Evolutionary conservation across 1,140 invertebrate species (phyloP).

Genomic region (Drosophila quadrilineata): DNA sequence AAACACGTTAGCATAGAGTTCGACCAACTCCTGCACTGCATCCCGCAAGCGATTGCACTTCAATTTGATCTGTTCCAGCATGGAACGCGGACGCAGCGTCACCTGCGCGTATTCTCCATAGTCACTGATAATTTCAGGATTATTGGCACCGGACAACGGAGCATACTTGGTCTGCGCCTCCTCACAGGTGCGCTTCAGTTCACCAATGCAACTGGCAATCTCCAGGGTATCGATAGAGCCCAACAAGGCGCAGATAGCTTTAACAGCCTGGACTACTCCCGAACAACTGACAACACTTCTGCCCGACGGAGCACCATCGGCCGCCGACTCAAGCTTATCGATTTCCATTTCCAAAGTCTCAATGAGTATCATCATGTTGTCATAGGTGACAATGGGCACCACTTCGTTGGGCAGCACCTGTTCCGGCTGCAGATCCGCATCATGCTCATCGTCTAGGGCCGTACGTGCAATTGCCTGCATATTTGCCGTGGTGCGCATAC

Average conservation of each 20-base stretch:
- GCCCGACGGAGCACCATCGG: slow-evolving; percentile 83
- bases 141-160: slow-evolving; percentile 40
- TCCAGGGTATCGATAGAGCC: slow-evolving; percentile 93
- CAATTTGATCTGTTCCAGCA: slow-evolving; percentile 83
- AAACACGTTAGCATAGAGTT: slow-evolving; percentile 91
- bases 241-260: slow-evolving; percentile 94
- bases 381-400: slow-evolving; percentile 85
- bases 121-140: slow-evolving; percentile 81
- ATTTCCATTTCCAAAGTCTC: slow-evolving; percentile 92
- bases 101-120: slow-evolving; percentile 85
- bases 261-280: slow-evolving; percentile 92
- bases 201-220: slow-evolving; percentile 88
- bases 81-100: slow-evolving; percentile 82
- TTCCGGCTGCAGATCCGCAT: slow-evolving; percentile 86
- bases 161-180: slow-evolving; percentile 64
- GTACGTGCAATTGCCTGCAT: slow-evolving; percentile 82
- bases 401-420: slow-evolving; percentile 89
- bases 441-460: slow-evolving; percentile 88
- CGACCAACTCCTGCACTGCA: slow-evolving; percentile 88
- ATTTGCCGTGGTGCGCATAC: slow-evolving; percentile 85
- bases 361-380: slow-evolving; percentile 89
- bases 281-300: slow-evolving; percentile 82
- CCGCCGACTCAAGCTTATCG: slow-evolving; percentile 87
- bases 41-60: slow-evolving; percentile 87
- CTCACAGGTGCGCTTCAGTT: slow-evolving; percentile 86